These are phyloP conservation scores for Falco cherrug DNA, from an alignment of 2,797 vertebrate species.

Conservation along the genomic window DNA sequence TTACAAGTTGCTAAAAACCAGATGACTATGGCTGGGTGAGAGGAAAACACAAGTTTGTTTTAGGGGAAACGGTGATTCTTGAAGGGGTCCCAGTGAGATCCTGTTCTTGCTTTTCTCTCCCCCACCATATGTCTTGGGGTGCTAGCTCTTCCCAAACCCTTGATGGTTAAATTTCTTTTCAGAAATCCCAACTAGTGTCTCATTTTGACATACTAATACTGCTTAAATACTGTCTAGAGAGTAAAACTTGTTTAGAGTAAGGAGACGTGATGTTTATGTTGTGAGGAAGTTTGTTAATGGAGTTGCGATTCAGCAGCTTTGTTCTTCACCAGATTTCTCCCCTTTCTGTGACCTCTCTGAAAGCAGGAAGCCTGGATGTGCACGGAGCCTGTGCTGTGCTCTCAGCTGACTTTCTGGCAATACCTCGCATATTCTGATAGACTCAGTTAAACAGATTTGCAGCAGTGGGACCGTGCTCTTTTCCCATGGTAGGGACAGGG, in stretches of 20 bases:
- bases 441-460: not conserved
- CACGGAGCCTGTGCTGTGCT: accelerated
- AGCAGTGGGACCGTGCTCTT: not conserved
- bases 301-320: accelerated
- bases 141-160: not conserved
- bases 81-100: not conserved
- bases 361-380: not conserved
- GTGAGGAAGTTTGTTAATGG: not conserved
- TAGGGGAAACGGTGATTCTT: not conserved
- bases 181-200: not conserved
- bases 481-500: not conserved
- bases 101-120: not conserved
- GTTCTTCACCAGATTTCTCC: not conserved
- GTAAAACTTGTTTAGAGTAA: not conserved
- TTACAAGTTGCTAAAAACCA: not conserved
- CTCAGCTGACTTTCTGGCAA: not conserved
- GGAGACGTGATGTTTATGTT: not conserved
- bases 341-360: not conserved
- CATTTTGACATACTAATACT: not conserved
- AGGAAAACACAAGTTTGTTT: not conserved
- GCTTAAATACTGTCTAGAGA: not conserved
- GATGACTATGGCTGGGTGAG: not conserved
- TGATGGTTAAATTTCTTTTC: not conserved
- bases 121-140: not conserved
- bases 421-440: accelerated